These are phyloP conservation scores for Listronotus oregonensis DNA, from an alignment of 1,140 invertebrate species.

Conservation along the genomic window DNA sequence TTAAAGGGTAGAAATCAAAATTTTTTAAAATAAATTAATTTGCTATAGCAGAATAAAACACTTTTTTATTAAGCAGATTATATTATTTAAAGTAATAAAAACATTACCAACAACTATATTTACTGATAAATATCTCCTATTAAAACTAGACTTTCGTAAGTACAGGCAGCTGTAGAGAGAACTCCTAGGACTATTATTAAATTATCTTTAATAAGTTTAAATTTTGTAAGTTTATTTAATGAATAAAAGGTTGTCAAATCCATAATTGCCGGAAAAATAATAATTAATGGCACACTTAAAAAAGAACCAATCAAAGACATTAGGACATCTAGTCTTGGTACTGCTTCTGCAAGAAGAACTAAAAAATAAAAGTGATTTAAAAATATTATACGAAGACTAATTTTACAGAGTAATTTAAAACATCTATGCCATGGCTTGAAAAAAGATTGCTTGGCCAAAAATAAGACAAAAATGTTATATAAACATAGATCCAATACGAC, in stretches of 20 bases:
- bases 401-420: too few species aligned
- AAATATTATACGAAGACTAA: too few species aligned
- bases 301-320: conserved; percentile 19
- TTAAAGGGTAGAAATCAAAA: too few species aligned
- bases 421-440: too few species aligned
- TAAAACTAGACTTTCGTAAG: conserved; percentile 11
- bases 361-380: background rate
- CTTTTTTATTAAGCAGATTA: too few species aligned
- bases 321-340: conserved; percentile 17
- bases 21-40: too few species aligned
- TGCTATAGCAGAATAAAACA: too few species aligned
- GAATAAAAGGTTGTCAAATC: conserved; percentile 2
- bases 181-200: conserved; percentile 10
- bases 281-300: conserved; percentile 15
- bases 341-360: conserved; percentile 20
- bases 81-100: too few species aligned
- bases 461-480: too few species aligned
- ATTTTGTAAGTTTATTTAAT: conserved; percentile 3
- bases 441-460: too few species aligned
- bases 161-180: background rate
- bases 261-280: conserved; percentile 18
- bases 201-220: background rate
- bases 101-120: too few species aligned
- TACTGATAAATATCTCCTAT: background rate
- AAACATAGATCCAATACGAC: too few species aligned